Conservation (phyloP, 64 coral and sea anemone species). For the Dendrophyllia cribrosa region DNA sequence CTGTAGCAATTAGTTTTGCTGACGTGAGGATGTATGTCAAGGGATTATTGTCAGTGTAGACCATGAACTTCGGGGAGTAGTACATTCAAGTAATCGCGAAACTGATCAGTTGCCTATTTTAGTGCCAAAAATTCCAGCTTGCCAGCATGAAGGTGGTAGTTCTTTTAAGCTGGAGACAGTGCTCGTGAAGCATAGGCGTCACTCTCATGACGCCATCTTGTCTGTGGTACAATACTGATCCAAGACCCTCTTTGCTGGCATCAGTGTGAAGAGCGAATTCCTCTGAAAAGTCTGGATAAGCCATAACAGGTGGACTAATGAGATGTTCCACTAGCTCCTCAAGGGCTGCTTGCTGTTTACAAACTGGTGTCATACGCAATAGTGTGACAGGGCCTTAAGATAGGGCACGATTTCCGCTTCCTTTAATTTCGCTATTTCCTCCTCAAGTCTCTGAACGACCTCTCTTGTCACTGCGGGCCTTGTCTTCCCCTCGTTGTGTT, state of each 20-base stretch:
- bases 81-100: background rate
- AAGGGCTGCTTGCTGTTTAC: background rate
- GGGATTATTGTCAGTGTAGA: background rate
- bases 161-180: background rate
- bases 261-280: background rate
- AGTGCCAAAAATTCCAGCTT: background rate
- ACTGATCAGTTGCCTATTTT: background rate
- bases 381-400: too few species aligned
- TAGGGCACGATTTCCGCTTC: too few species aligned
- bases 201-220: background rate
- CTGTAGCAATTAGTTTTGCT: background rate
- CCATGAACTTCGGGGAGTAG: background rate
- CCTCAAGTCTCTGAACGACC: too few species aligned
- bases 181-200: background rate
- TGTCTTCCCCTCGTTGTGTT: too few species aligned
- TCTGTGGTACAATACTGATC: background rate
- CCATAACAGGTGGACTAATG: background rate
- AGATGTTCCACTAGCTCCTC: background rate
- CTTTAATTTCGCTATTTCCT: too few species aligned
- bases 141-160: background rate
- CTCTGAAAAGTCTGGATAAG: background rate
- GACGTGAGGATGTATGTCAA: background rate
- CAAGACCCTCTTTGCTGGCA: background rate
- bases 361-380: too few species aligned
- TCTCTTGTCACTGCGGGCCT: too few species aligned